Evolutionary conservation across 2,888 invertebrate species (phyloP).

Genomic region (Thymelicus lineola): DNA sequence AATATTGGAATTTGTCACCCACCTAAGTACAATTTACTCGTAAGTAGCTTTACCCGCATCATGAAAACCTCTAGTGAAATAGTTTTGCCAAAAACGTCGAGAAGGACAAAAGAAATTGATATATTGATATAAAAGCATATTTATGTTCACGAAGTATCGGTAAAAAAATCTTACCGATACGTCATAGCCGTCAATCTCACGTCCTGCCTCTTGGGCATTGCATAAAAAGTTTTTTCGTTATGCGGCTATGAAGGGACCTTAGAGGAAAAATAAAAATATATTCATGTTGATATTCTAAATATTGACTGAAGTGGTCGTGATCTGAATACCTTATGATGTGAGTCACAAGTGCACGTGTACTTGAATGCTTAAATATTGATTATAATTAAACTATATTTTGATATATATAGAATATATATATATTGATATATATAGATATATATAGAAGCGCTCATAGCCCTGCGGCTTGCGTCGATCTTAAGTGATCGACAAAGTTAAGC

Average conservation of each 20-base stretch:
- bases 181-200: conserved; percentile 80
- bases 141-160: conserved; percentile 76
- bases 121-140: conserved; percentile 84
- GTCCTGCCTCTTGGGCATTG: conserved; percentile 73
- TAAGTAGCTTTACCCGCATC: conserved; percentile 50
- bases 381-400: background rate
- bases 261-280: conserved; percentile 32
- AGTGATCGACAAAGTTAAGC: too few relatives aligned
- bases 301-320: conserved; percentile 18
- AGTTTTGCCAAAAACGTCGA: conserved; percentile 61
- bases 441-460: too few relatives aligned
- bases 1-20: background rate
- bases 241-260: conserved; percentile 46
- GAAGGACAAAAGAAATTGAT: conserved; percentile 78
- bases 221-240: conserved; percentile 67
- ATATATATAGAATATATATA: too few relatives aligned
- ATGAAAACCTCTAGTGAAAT: conserved; percentile 53
- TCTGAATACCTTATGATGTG: conserved; percentile 11
- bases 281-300: conserved; percentile 33
- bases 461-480: too few relatives aligned
- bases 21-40: conserved; percentile 8
- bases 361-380: background rate
- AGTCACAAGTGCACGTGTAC: background rate
- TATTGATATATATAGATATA: too few relatives aligned
- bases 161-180: conserved; percentile 80